Evolutionary conservation across 2,797 vertebrate species (phyloP), one percentile per base, ranked within the genome.

Genomic region (Tenualosa thibaudeaui): DNA sequence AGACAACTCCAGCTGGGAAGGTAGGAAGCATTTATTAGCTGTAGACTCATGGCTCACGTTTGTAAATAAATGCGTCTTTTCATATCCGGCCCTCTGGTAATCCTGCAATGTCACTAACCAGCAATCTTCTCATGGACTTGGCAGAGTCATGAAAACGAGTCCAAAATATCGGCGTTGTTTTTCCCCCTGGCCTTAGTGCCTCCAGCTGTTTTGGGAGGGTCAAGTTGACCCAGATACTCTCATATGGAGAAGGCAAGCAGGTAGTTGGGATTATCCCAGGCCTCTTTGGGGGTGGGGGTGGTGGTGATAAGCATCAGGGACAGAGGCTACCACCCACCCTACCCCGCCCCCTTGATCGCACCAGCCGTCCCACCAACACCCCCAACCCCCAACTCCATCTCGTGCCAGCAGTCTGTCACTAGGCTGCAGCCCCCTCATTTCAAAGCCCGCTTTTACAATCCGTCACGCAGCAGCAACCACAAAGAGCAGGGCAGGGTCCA

Each of bases 51-150:
- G 71, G 71, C 71, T 78, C 71, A 78, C 71, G 19, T 78, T 46
- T 9, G 71, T 78, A 78, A 78, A 78, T 78, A 78, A 78, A 78
- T 78, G 71, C 13, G 22, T 40, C 40, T 9, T 31, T 37, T 78
- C 40, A 43, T 43, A 46, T 19, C 40, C 71, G 17, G 17, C 5
- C 71, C 17, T 22, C 6, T 46, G 26, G 12, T 78, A 46, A 43
- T 78, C 37, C 37, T 46, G 71, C 71, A 22, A 46, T 78, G 71
- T 22, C 15, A 46, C 37, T 43, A 78, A 82, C 85, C 84, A 88
- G 84, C 85, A 85, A 71, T 83, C 85, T 90, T 90, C 89, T 88
- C 86, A 82, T 83, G 49, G 85, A 85, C 86, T 90, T 89, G 88
- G 85, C 87, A 87, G 81, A 78, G 84, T 78, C 31, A 87, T 81